Evolutionary conservation across 2,113 vertebrate species (phyloP).

Genomic region (Poecilia latipinna): DNA sequence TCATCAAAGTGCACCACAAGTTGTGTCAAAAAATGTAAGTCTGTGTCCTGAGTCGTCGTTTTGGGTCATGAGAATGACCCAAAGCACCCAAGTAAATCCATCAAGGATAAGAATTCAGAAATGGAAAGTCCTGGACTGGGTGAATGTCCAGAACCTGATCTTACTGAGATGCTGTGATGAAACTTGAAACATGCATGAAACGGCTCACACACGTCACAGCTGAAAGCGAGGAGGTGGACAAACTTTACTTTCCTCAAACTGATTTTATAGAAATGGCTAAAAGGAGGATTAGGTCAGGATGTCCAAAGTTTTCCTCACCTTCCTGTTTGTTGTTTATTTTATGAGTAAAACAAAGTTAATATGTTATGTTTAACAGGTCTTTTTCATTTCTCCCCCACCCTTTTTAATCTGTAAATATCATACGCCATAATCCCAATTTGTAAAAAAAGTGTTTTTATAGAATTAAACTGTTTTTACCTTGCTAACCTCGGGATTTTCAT

Average conservation of each 20-base stretch:
- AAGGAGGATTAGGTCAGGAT: neutral
- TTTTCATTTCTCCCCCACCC: too few relatives aligned
- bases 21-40: neutral
- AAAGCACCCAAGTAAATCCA: neutral
- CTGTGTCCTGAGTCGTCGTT: neutral
- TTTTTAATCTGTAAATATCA: neutral
- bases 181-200: neutral
- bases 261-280: neutral
- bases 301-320: neutral
- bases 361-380: neutral
- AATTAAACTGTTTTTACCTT: neutral
- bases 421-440: too few relatives aligned
- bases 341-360: neutral
- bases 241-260: neutral
- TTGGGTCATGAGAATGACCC: neutral
- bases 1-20: neutral
- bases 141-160: neutral
- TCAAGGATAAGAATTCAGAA: neutral
- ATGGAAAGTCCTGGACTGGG: neutral
- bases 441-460: too few relatives aligned
- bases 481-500: constrained; percentile 26
- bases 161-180: neutral
- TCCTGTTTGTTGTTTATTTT: neutral
- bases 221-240: neutral
- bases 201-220: too few relatives aligned